A percentile compares a stretch with the other conserved stretches of the same genome.
Conservation (phyloP, 2,888 invertebrate genomes). For the Smittia aterrima region DNA sequence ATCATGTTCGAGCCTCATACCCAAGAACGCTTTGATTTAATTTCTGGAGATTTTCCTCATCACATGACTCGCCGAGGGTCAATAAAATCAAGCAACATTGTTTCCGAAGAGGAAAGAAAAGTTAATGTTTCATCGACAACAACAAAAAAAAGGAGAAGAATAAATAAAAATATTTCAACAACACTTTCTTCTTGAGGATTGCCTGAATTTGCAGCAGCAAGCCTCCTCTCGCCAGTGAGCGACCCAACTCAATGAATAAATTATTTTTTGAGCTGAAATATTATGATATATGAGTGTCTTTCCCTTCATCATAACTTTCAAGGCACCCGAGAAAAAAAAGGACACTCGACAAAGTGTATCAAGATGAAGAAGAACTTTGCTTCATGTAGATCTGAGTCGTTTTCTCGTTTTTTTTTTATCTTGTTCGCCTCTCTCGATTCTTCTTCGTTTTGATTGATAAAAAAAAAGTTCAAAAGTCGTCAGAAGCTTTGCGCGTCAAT, state of each 20-base stretch:
- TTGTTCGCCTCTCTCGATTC: neutral
- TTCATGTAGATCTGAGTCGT: no score
- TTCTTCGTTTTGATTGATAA: neutral
- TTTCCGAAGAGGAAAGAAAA: no score
- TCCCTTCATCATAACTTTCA: neutral
- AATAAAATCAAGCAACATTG: no score
- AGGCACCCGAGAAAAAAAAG: neutral
- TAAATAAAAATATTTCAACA: no score
- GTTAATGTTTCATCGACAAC: no score
- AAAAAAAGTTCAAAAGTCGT: neutral
- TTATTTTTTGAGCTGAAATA: neutral
- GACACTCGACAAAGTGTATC: neutral
- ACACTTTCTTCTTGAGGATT: no score
- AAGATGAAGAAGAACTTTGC: no score
- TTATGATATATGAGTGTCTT: conserved; percentile 6
- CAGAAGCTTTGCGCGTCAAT: neutral
- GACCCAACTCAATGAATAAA: conserved; percentile 6
- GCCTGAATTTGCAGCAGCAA: no score
- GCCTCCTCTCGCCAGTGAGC: no score
- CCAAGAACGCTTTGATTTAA: neutral
- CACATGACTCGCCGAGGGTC: neutral
- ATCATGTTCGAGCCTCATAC: neutral
- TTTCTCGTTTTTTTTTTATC: neutral
- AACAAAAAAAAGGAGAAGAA: no score
- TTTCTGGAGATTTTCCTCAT: conserved; percentile 1